phyloP scores from a whole-genome alignment of 2,113 vertebrate species.

The Craseonycteris thonglongyai region DNA sequence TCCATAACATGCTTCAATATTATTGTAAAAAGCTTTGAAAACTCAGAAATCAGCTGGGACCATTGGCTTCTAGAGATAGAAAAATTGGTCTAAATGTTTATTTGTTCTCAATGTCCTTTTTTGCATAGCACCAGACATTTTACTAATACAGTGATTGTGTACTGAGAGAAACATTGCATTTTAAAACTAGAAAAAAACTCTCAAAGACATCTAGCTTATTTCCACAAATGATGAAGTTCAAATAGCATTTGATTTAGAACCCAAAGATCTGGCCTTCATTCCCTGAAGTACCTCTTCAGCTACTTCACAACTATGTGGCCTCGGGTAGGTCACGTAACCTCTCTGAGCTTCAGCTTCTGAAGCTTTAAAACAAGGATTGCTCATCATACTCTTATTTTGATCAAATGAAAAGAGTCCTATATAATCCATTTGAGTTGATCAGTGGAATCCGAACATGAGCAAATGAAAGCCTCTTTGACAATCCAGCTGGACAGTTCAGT shows the following conservation, averaged over 20 bases:
- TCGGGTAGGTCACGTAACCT: background rate
- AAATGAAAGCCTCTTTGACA: too few relatives aligned
- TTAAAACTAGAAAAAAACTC: background rate
- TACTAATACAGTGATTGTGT: background rate
- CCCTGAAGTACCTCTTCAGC: too few relatives aligned
- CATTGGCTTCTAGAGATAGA: too few relatives aligned
- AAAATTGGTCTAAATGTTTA: too few relatives aligned
- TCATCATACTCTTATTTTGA: background rate
- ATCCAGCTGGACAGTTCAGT: too few relatives aligned
- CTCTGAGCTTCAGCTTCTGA: background rate
- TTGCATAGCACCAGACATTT: too few relatives aligned
- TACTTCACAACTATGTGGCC: background rate
- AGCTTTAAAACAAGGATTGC: background rate
- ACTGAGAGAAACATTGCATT: background rate
- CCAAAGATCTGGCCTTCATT: accelerated
- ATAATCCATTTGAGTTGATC: background rate
- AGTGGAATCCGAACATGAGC: background rate
- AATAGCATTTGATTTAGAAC: background rate
- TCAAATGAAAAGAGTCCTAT: too few relatives aligned
- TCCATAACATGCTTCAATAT: too few relatives aligned
- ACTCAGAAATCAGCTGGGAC: too few relatives aligned
- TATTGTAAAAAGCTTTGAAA: too few relatives aligned
- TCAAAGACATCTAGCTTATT: background rate
- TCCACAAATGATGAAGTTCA: background rate
- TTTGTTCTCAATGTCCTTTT: too few relatives aligned